Evolutionary conservation across 2,113 vertebrate species (phyloP), one percentile per base, ranked within the genome.

Genomic region (Phasianus colchicus): DNA sequence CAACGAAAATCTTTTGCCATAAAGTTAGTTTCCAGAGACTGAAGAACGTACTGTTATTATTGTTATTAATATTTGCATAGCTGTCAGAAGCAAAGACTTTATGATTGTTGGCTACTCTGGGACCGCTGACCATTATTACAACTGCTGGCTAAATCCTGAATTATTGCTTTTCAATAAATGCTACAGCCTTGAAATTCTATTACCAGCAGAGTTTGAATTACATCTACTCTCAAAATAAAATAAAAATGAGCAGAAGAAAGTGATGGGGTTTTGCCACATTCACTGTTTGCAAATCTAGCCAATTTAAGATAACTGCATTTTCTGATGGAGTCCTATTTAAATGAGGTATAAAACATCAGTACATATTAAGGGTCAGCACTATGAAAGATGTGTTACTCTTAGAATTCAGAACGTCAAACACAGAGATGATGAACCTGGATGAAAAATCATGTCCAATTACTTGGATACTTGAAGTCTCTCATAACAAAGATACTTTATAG

Each of bases 61-160:
- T 61, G 60, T 74, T 92, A 90, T 80, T 96, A 96, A 90, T 95
- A 96, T 95, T 95, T 95, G 93, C 92, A 95, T 94, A 94, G 88
- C 79, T 93, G 88, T 93, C 96, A 96, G 88, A 80, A 92, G 61
- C 69, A 60, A 50, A 86, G 14, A 57, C 52, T 92, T 95, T 93
- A 93, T 83, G 89, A 77, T 47, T 91, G 67, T 70, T 92, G 52
- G 52, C 84, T 85, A 7, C 87, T 91, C 93, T 91, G 93, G 90
- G 85, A 93, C 82, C 69, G 57, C 75, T 88, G 93, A 85, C 93
- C 91, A 66, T 86, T 93, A 42, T 80, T 90, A 91, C 88, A 92
- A 60, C 79, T 86, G 75, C 76, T 88, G 86, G 69, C 82, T 96
- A 32, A 86, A 52, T 2, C 16, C 82, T 77, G 86, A 93, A 54